phyloP scores from a whole-genome alignment of 1,140 invertebrate species.

The Akabosia matsudoensis region DNA sequence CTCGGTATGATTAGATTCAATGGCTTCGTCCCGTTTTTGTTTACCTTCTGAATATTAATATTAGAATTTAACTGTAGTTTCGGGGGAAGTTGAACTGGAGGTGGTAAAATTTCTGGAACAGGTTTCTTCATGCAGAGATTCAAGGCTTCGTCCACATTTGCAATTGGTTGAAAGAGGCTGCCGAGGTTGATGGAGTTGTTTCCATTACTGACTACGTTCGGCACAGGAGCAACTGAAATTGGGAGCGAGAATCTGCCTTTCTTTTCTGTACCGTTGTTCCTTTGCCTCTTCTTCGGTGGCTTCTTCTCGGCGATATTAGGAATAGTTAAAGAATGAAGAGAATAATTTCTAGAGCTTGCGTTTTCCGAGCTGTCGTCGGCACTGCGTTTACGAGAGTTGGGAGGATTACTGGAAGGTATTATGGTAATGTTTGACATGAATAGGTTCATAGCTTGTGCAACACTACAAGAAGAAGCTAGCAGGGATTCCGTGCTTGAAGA shows the following conservation, averaged over 20 bases:
- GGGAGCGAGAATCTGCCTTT: neutral
- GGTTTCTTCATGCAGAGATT: neutral
- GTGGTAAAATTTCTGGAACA: neutral
- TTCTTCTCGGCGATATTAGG: neutral
- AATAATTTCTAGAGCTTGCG: neutral
- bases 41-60: neutral
- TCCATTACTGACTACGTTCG: neutral
- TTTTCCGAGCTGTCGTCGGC: neutral
- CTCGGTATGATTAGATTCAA: constrained; percentile 5
- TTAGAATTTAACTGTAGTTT: neutral
- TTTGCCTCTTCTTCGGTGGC: neutral
- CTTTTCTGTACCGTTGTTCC: neutral
- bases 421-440: neutral
- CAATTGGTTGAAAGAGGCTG: neutral
- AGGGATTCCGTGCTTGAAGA: neutral
- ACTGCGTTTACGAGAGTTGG: neutral
- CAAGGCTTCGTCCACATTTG: neutral
- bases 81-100: neutral
- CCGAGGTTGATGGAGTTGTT: neutral
- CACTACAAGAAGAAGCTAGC: neutral
- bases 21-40: neutral
- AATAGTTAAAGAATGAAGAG: neutral
- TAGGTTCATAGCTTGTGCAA: neutral
- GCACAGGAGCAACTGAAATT: neutral
- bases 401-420: neutral